A percentile compares a stretch with the other conserved stretches of the same genome.
Conservation (phyloP, 2,888 invertebrate species). For the Lasius platythorax region DNA sequence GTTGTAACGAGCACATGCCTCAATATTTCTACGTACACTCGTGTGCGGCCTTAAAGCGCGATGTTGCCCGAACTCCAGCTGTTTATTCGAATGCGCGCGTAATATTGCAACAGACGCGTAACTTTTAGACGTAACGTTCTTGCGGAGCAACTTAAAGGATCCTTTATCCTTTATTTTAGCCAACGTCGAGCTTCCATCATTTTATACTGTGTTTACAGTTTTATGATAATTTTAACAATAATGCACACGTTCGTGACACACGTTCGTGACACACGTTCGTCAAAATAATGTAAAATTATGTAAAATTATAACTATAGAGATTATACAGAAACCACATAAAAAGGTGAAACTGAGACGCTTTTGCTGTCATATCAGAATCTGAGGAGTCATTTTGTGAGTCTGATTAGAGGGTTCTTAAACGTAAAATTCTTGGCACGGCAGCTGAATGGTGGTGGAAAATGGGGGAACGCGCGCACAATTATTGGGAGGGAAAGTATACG, state of each 20-base stretch:
- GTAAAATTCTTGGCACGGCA: background rate
- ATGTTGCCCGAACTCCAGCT: background rate
- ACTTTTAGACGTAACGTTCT: background rate
- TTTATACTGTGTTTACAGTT: background rate
- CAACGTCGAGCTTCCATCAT: background rate
- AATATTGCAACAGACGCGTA: background rate
- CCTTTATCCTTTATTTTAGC: background rate
- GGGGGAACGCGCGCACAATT: background rate
- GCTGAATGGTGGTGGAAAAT: conserved; percentile 1
- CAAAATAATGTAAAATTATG: background rate
- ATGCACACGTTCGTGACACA: background rate
- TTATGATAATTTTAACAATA: background rate
- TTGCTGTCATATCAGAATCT: background rate
- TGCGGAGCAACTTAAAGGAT: background rate
- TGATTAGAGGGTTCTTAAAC: conserved; percentile 9
- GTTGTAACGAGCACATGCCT: background rate
- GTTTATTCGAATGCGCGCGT: conserved; percentile 16
- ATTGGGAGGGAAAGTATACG: conserved; percentile 10
- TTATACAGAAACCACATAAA: background rate
- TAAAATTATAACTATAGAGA: background rate
- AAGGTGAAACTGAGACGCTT: background rate
- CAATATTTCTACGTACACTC: background rate
- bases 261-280: background rate
- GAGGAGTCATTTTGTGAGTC: background rate
- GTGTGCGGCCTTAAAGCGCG: background rate